A percentile compares a stretch with the other conserved stretches of the same genome.
Conservation (phyloP, 92 coral and sea anemone species). For the Epizoanthus ramosus region DNA sequence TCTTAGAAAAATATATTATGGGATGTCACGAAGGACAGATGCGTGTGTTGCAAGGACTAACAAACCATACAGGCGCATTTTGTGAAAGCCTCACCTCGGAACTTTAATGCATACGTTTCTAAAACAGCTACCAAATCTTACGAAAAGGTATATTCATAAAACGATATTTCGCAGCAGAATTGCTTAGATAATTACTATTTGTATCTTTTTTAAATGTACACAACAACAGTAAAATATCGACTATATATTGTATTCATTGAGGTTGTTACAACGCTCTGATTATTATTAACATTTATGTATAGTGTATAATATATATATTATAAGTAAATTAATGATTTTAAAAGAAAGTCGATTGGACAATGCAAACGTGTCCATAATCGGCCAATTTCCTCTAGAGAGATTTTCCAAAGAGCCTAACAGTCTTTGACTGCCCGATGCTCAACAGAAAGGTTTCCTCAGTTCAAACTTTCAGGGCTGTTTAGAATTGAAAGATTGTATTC, state of each 20-base stretch:
- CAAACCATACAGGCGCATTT: no score
- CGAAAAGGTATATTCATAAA: neutral
- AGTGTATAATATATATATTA: neutral
- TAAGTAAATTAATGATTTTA: neutral
- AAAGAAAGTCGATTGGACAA: neutral
- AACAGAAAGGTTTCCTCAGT: no score
- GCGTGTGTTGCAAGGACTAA: no score
- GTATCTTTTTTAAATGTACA: neutral
- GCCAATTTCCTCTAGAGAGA: neutral
- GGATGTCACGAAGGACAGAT: no score
- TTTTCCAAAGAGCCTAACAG: no score
- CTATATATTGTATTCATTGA: neutral
- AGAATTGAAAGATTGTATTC: no score
- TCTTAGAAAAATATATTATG: no score
- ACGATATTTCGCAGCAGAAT: neutral
- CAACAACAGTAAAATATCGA: neutral
- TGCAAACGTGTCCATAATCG: neutral
- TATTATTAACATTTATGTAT: conserved; percentile 15
- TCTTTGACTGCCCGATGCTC: no score
- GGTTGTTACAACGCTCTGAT: neutral
- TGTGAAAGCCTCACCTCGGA: no score
- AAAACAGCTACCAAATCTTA: neutral
- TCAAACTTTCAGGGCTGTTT: no score
- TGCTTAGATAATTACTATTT: neutral
- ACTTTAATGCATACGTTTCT: neutral